Evolutionary conservation across 2,113 vertebrate genomes (phyloP), one percentile per base, ranked within the genome.

Genomic region (Delphinapterus leucas): DNA sequence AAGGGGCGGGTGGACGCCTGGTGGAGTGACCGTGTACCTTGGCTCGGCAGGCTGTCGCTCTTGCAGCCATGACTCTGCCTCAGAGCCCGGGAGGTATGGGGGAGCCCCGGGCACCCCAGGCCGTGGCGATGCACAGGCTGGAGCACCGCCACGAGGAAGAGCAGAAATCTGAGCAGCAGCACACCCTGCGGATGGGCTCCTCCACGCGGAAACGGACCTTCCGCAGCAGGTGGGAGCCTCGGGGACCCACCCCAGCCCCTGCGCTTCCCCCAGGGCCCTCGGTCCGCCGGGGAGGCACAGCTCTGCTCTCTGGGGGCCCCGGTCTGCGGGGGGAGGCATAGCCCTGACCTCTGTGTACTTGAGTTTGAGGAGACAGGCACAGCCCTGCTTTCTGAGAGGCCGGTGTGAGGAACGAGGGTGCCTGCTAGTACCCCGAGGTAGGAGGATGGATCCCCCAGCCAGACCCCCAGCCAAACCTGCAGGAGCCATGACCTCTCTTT

Each of bases 111-210:
- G 12, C 61, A 10, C 26, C 68, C 12, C 93, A 95, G 41, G 38
- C 94, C 23, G 95, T 98, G 98, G 97, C 98, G 94, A 98, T 98
- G 9, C 98, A 97, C 96, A 81, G 63, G 44, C 89, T 98, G 53
- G 98, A 98, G 73, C 98, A 97, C 41, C 96, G 94, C 26, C 98
- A 95, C 44, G 98, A 99, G 92, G 98, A 99, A 76, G 98, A 99
- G 63, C 98, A 96, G 53, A 98, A 97, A 93, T 98, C 99, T 79
- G 97, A 98, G 74, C 97, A 98, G 49, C 98, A 99, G 25, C 98
- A 95, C 3, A 98, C 98, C 95, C 86, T 99, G 95, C 84, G 96
- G 53, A 98, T 99, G 98, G 98, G 93, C 3, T 98, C 99, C 83
- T 97, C 96, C 0, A 98, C 97, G 4, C 97, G 68, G 60, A 99